phyloP scores from a whole-genome alignment of 2,888 invertebrate genomes.

The Pardosa pseudoannulata region DNA sequence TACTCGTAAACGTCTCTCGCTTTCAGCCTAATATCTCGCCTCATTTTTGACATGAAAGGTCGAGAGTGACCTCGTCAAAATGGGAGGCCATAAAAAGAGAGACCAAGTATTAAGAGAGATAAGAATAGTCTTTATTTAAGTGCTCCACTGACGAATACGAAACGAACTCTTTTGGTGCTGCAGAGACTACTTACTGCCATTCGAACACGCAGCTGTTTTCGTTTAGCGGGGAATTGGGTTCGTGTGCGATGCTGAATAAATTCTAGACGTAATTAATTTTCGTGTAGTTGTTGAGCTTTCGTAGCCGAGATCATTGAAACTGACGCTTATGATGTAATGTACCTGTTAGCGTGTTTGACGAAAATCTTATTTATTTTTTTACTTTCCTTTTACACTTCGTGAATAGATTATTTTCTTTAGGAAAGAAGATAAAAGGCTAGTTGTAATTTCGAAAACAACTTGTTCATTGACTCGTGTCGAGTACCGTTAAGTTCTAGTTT shows the following conservation, averaged over 20 bases:
- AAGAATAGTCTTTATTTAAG: neutral
- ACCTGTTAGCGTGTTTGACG: too few species aligned
- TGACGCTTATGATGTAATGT: too few species aligned
- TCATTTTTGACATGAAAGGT: slow-evolving; percentile 39
- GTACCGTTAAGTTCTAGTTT: too few species aligned
- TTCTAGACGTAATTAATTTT: too few species aligned
- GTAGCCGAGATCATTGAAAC: too few species aligned
- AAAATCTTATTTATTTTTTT: too few species aligned
- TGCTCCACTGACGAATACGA: neutral
- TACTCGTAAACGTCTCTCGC: slow-evolving; percentile 32
- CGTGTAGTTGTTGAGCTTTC: too few species aligned
- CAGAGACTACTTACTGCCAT: neutral
- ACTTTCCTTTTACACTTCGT: too few species aligned
- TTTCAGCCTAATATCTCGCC: slow-evolving; percentile 25
- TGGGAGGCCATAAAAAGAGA: neutral
- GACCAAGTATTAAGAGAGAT: neutral
- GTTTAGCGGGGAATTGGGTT: neutral
- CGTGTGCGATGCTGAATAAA: neutral
- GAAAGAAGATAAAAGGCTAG: too few species aligned
- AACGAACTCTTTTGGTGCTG: neutral
- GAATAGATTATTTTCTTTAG: too few species aligned
- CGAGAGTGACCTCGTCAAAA: slow-evolving; percentile 18
- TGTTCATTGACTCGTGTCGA: too few species aligned
- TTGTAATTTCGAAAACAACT: too few species aligned
- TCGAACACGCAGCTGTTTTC: slow-evolving; percentile 6